Evolutionary conservation across 2,888 invertebrate species (phyloP).

Genomic region (Macaria liturata): DNA sequence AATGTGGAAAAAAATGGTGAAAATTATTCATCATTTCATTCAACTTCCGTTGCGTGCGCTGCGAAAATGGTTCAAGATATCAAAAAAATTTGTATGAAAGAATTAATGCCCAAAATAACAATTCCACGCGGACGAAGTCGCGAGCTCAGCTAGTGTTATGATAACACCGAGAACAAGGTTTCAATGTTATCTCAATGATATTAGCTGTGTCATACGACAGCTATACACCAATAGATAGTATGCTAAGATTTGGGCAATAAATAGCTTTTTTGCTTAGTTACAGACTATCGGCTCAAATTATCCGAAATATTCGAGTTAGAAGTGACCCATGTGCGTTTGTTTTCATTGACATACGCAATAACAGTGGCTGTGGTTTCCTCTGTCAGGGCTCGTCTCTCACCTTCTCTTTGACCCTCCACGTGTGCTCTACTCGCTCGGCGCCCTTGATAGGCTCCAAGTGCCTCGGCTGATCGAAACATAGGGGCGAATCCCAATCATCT

Average conservation of each 20-base stretch:
- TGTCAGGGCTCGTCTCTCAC: slow-evolving; percentile 67
- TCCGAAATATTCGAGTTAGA: not conserved
- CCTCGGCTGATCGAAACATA: slow-evolving; percentile 89
- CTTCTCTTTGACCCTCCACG: slow-evolving; percentile 97
- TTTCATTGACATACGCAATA: slow-evolving; percentile 61
- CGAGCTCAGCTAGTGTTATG: no score
- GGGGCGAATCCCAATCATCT: slow-evolving; percentile 87
- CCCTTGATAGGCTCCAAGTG: slow-evolving; percentile 75
- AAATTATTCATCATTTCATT: no score
- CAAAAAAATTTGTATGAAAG: no score
- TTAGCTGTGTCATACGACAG: slow-evolving; percentile 21
- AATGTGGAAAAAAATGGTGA: no score
- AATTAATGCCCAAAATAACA: no score
- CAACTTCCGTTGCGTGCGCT: no score
- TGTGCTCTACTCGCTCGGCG: slow-evolving; percentile 88
- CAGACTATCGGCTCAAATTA: not conserved
- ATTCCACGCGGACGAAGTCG: no score
- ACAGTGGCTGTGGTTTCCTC: slow-evolving; percentile 33
- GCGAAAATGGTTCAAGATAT: no score
- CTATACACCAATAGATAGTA: not conserved
- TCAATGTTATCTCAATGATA: slow-evolving; percentile 15
- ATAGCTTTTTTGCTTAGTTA: not conserved
- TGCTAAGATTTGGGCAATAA: not conserved
- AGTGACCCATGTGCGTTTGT: slow-evolving; percentile 72
- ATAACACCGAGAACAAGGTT: slow-evolving; percentile 10